A percentile compares a stretch with the other conserved stretches of the same genome.
These are phyloP conservation scores for Astreopora myriophthalma DNA, from an alignment of 64 coral and sea anemone genomes.

Conservation along the genomic window DNA sequence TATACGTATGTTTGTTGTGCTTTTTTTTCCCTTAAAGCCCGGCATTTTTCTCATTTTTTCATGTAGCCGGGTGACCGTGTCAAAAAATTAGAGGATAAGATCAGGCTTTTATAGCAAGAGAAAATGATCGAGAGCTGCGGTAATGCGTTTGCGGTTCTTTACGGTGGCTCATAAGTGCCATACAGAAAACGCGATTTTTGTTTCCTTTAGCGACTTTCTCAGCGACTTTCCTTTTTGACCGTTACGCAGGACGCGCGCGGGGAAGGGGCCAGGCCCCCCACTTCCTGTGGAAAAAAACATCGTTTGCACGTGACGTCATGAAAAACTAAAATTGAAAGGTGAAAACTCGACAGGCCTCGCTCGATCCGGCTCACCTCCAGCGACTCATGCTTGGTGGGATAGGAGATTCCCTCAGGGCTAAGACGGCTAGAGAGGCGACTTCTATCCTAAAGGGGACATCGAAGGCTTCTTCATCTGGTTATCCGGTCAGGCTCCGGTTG, in stretches of 20 bases:
- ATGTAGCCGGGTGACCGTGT: background rate
- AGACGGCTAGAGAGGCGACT: background rate
- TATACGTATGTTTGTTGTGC: no score
- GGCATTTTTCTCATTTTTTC: background rate
- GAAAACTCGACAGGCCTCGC: background rate
- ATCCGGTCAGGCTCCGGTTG: background rate
- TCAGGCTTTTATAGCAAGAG: background rate
- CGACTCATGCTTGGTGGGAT: background rate
- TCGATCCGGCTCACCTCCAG: background rate
- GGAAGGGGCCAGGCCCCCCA: background rate
- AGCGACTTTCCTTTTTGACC: slow-evolving; percentile 4
- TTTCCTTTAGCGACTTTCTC: no score
- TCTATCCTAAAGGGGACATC: background rate
- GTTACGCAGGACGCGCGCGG: background rate
- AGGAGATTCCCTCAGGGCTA: no score
- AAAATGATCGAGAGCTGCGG: background rate
- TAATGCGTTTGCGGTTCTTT: background rate
- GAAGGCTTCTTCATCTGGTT: background rate
- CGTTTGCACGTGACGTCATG: no score
- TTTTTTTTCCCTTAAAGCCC: no score
- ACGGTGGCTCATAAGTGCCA: no score
- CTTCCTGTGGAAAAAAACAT: no score
- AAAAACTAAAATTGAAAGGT: no score
- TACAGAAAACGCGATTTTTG: no score
- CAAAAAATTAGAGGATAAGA: background rate